phyloP scores from a whole-genome alignment of 2,888 invertebrate genomes.

The Tipula unca region DNA sequence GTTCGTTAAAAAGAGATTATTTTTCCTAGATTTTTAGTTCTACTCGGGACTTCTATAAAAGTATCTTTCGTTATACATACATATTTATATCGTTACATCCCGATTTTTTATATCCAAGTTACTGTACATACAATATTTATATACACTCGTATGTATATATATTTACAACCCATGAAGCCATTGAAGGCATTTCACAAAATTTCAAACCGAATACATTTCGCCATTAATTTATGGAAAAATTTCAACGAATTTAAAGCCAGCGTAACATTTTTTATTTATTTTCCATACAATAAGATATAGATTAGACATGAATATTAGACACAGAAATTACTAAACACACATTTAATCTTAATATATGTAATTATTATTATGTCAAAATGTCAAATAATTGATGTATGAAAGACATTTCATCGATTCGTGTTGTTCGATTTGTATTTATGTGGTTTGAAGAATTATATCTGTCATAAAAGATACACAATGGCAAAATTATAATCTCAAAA shows the following conservation, averaged over 20 bases:
- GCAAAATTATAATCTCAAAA: neutral
- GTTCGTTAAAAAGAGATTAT: too few relatives aligned
- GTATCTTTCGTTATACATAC: too few relatives aligned
- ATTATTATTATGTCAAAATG: neutral
- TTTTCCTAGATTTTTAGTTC: too few relatives aligned
- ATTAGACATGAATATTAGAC: constrained; percentile 14
- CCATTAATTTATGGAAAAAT: neutral
- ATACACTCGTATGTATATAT: neutral
- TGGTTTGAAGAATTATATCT: neutral
- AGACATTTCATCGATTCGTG: neutral
- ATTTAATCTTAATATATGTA: neutral
- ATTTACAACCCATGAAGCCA: neutral
- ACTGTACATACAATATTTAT: neutral
- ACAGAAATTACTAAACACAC: constrained; percentile 8
- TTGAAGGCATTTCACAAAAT: neutral
- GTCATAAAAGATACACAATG: neutral
- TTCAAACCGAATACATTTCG: neutral
- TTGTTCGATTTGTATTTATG: neutral
- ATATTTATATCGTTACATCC: too few relatives aligned
- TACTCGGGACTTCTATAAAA: too few relatives aligned
- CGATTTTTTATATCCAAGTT: too few relatives aligned
- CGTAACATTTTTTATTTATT: neutral
- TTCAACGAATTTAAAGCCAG: neutral
- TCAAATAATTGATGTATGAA: neutral
- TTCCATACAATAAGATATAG: constrained; percentile 2